Evolutionary conservation across 1,140 invertebrate genomes (phyloP).

Genomic region (Drosophila sturtevanti): DNA sequence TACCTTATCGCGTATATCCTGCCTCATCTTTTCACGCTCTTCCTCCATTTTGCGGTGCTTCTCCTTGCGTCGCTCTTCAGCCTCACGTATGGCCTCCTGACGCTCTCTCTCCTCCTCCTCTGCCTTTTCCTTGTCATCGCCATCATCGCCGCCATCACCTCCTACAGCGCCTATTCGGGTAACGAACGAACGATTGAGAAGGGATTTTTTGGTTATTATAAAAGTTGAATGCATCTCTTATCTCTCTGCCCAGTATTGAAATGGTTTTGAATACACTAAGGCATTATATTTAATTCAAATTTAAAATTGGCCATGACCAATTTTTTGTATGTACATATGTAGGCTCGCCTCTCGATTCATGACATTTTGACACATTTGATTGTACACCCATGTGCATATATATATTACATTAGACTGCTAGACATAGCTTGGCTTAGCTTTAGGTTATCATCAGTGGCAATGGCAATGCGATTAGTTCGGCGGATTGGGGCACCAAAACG

Average conservation of each 20-base stretch:
- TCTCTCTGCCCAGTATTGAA: background rate
- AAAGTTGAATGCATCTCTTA: background rate
- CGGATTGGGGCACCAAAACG: constrained; percentile 35
- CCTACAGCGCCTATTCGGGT: constrained; percentile 90
- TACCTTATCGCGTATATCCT: constrained; percentile 99
- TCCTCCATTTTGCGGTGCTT: constrained; percentile 99
- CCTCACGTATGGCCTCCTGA: constrained; percentile 95
- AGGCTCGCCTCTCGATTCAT: constrained; percentile 20
- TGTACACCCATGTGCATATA: constrained; percentile 8
- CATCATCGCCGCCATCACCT: constrained; percentile 93
- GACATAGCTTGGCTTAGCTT: background rate
- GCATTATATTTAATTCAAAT: constrained; percentile 22
- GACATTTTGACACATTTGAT: constrained; percentile 71
- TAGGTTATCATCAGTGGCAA: constrained; percentile 30
- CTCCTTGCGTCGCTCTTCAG: constrained; percentile 96
- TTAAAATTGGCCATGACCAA: constrained; percentile 67
- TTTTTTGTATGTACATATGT: constrained; percentile 63
- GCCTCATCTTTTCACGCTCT: constrained; percentile 98
- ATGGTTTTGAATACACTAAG: constrained; percentile 3
- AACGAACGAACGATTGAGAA: constrained; percentile 23
- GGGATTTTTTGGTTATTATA: background rate
- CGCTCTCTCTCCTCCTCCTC: constrained; percentile 97
- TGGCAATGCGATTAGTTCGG: constrained; percentile 63
- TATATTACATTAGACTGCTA: background rate
- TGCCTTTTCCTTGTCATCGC: constrained; percentile 96